Percentiles rank a stretch among this genome's conserved stretches.
Evolutionary conservation across 2,888 invertebrate genomes (phyloP).

Genomic region (Anticlea derivata): DNA sequence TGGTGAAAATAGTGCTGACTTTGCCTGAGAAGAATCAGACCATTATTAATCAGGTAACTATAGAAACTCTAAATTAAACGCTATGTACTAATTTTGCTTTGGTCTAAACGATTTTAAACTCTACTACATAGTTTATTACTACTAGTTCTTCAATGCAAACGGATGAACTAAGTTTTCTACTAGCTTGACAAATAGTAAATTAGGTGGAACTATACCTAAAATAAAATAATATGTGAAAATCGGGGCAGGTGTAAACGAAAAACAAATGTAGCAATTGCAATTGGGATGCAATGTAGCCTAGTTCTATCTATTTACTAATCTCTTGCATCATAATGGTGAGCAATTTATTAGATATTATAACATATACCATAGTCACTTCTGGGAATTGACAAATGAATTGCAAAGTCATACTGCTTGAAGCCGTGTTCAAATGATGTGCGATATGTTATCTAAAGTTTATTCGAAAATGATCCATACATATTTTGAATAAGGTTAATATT

Average conservation of each 20-base stretch:
- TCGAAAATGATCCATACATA: too few relatives aligned
- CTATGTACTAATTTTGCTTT: conserved; percentile 35
- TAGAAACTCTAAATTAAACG: conserved; percentile 31
- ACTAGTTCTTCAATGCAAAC: conserved; percentile 32
- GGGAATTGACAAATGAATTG: conserved; percentile 1
- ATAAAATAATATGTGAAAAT: too few relatives aligned
- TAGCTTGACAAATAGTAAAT: conserved; percentile 33
- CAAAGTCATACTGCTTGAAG: conserved; percentile 2
- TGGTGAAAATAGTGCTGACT: conserved; percentile 87
- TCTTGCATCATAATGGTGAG: too few relatives aligned
- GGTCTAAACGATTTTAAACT: conserved; percentile 33
- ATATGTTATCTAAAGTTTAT: too few relatives aligned
- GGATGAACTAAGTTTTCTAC: conserved; percentile 26
- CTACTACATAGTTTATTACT: too few relatives aligned
- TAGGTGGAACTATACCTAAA: conserved; percentile 22
- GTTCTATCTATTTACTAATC: too few relatives aligned
- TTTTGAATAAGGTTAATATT: too few relatives aligned
- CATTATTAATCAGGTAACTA: conserved; percentile 88
- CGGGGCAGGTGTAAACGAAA: too few relatives aligned
- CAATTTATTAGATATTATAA: too few relatives aligned
- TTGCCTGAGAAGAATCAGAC: conserved; percentile 88
- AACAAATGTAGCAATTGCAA: too few relatives aligned
- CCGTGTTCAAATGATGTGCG: too few relatives aligned
- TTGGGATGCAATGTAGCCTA: too few relatives aligned
- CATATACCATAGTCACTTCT: background rate